Evolutionary conservation across 2,888 invertebrate genomes (phyloP), one percentile per base, ranked within the genome.

Genomic region (Eurois occulta): DNA sequence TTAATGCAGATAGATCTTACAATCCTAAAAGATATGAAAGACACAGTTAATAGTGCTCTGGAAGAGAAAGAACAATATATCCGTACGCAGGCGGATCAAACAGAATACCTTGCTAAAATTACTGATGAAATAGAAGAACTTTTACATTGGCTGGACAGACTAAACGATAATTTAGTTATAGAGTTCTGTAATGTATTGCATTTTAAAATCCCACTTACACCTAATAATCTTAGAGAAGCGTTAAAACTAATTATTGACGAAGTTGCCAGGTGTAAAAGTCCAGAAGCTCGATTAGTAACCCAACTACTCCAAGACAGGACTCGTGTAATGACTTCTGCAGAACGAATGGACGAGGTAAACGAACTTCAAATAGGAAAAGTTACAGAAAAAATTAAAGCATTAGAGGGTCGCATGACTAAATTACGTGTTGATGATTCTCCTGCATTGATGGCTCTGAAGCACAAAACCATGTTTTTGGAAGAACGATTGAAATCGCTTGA

Each of bases 101-200:
- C 64, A n/a, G 93, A 93, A 72, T 92, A 89, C 65, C 70, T 81
- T 46, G 46, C 77, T 6, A 87, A 87, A 75, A 65, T 93, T 48
- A 64, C 84, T 58, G 86, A 88, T 71, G 93, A 93, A 87, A 82
- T 86, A 69, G 89, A 93, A 73, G 93, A 93, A 81, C 89, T 93
- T n/a, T 78, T 92, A 64, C 87, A 88, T 77, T 93, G 93, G 93
- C 68, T 93, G n/a, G 93, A 93, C 52, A 86, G 60, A 68, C 75
- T 92, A 43, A 77, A 92, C 48, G 89, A 92, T 71, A 80, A 87
- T 80, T 77, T 93, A 75, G 89, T 90, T n/a, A 66, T 87, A 43
- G 86, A 89, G 60, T 83, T 90, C 5, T 83, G 84, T 77, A 90
- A 89, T 84, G 68, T 90, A 7, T 72, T 92, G 8, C 55, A 89